phyloP scores from a whole-genome alignment of 2,797 vertebrate genomes.

The Cacajao melanocephalus region DNA sequence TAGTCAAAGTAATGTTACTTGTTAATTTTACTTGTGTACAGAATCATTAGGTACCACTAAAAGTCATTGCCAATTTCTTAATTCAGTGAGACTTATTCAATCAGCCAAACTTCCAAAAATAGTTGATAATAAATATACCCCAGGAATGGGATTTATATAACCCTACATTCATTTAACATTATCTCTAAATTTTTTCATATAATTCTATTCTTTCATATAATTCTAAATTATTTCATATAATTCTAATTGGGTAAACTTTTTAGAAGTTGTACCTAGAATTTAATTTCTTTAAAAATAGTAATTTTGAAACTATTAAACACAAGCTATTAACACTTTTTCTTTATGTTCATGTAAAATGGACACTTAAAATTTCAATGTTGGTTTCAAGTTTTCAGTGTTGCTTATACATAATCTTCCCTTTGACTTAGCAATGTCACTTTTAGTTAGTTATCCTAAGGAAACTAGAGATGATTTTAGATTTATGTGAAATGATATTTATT shows the following conservation, averaged over 20 bases:
- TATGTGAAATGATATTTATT: not conserved
- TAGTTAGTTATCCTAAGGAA: not conserved
- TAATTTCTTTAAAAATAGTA: not conserved
- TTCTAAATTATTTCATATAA: not conserved
- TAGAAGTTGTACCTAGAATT: not conserved
- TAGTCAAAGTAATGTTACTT: not conserved
- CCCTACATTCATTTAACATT: not conserved
- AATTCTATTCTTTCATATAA: not conserved
- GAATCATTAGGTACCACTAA: not conserved
- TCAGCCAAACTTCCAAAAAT: not conserved
- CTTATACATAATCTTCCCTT: not conserved
- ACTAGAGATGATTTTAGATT: not conserved
- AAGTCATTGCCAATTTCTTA: not conserved
- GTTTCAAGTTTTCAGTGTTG: not conserved
- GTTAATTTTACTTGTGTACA: constrained; percentile 11
- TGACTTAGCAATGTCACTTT: not conserved
- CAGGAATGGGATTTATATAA: not conserved
- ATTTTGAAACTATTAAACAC: constrained; percentile 23
- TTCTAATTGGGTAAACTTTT: not conserved
- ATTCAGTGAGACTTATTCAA: not conserved
- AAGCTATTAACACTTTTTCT: not conserved
- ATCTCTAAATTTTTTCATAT: constrained; percentile 4
- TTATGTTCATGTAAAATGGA: not conserved
- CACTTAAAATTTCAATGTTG: not conserved
- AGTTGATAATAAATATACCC: constrained; percentile 6